Percentiles rank a stretch among this genome's conserved stretches.
Conservation (phyloP, 2,113 vertebrate genomes). For the Myrmecobius fasciatus region DNA sequence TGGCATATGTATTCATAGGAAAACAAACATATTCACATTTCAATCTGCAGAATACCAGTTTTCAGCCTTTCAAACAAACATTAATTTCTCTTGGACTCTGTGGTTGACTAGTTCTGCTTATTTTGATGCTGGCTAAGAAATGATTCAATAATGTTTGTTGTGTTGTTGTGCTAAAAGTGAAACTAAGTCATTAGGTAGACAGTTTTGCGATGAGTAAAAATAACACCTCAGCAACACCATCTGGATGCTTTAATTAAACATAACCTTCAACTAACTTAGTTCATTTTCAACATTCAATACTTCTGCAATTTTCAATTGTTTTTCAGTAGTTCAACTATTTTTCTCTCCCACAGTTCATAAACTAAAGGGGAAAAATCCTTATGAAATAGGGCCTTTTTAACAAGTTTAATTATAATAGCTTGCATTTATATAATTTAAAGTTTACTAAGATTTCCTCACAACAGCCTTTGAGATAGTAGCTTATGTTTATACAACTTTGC, state of each 20-base stretch:
- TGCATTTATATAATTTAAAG: background rate
- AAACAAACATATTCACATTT: background rate
- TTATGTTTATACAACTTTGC: background rate
- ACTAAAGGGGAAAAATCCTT: background rate
- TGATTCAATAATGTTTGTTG: constrained; percentile 57
- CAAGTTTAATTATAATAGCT: background rate
- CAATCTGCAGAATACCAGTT: constrained; percentile 21
- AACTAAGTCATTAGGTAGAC: constrained; percentile 53
- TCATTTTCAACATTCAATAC: constrained; percentile 44
- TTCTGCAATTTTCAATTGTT: background rate
- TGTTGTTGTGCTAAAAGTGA: constrained; percentile 48
- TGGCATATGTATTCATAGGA: background rate
- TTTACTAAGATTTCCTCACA: background rate
- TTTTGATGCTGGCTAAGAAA: constrained; percentile 58
- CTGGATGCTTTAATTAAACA: constrained; percentile 73
- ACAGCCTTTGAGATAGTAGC: background rate
- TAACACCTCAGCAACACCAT: constrained; percentile 66
- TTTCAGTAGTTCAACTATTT: constrained; percentile 22
- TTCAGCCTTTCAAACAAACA: constrained; percentile 53
- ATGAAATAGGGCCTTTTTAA: background rate
- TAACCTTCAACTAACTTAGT: constrained; percentile 58
- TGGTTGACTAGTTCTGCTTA: constrained; percentile 43
- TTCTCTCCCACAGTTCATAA: background rate
- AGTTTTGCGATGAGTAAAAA: constrained; percentile 66
- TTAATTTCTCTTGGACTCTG: constrained; percentile 43